phyloP scores from a whole-genome alignment of 2,888 invertebrate species.

The Dasypolia templi region DNA sequence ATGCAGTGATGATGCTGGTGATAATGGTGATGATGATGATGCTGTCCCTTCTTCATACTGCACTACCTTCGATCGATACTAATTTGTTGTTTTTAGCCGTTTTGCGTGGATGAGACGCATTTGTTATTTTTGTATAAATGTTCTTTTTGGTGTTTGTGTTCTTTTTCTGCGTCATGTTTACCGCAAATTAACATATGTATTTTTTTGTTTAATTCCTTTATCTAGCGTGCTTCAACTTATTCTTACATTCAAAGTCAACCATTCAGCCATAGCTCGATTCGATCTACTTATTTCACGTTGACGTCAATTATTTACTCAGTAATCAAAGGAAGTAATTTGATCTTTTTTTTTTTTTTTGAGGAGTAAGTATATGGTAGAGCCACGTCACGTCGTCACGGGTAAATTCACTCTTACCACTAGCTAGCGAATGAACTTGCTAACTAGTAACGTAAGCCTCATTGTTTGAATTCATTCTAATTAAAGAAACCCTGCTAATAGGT shows the following conservation, averaged over 20 bases:
- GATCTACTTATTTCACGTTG: background rate
- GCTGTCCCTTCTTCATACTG: background rate
- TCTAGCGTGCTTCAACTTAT: too few species aligned
- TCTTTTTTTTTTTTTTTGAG: too few species aligned
- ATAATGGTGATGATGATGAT: too few species aligned
- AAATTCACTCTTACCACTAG: background rate
- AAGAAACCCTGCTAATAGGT: slow-evolving; percentile 31
- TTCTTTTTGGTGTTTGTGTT: too few species aligned
- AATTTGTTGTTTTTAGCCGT: background rate
- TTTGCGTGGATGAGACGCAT: too few species aligned
- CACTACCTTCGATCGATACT: background rate
- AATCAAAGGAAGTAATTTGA: slow-evolving; percentile 2
- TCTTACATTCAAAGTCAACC: background rate
- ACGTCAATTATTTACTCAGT: background rate
- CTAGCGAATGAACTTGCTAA: background rate
- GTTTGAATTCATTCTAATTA: slow-evolving; percentile 46
- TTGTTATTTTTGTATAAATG: too few species aligned
- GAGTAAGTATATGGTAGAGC: too few species aligned
- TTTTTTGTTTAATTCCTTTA: too few species aligned
- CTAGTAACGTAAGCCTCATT: slow-evolving; percentile 16
- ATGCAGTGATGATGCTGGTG: too few species aligned
- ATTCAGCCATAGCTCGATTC: background rate
- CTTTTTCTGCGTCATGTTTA: too few species aligned
- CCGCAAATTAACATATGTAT: too few species aligned
- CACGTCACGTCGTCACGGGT: background rate